Conservation (phyloP, 1,140 invertebrate genomes). For the Fopius arisanus region DNA sequence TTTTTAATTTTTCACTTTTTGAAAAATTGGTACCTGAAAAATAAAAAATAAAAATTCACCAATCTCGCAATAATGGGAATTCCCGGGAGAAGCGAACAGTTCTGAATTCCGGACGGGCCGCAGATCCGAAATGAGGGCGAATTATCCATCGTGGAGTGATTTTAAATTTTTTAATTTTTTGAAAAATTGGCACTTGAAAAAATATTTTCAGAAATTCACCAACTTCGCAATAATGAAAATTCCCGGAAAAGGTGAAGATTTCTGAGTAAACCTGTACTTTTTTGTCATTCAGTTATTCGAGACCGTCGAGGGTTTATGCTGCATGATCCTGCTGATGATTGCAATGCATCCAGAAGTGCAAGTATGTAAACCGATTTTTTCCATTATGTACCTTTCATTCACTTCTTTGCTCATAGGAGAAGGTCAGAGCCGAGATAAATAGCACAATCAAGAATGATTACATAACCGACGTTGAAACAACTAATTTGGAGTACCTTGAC, state of each 20-base stretch:
- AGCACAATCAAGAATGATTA: conserved; percentile 60
- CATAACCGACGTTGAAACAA: conserved; percentile 66
- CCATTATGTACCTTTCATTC: background rate
- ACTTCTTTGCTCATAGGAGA: conserved; percentile 36
- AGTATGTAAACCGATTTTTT: background rate
- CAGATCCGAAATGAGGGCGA: no score
- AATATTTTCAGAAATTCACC: background rate
- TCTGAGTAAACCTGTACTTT: background rate
- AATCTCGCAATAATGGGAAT: no score
- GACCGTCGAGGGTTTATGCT: background rate
- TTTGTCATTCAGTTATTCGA: background rate
- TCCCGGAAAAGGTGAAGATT: no score
- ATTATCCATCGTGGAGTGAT: no score
- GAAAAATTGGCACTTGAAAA: no score
- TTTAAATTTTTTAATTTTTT: no score
- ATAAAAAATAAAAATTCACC: no score
- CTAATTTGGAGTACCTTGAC: conserved; percentile 69
- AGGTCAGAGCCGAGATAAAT: conserved; percentile 64
- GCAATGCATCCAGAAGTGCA: conserved; percentile 3
- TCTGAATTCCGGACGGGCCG: no score
- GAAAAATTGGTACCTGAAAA: no score
- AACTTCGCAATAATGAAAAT: no score
- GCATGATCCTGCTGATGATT: background rate
- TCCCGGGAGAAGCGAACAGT: no score
- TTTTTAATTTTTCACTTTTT: no score